These are phyloP conservation scores for Isichthys henryi DNA, from an alignment of 2,113 vertebrate genomes.

Conservation along the genomic window DNA sequence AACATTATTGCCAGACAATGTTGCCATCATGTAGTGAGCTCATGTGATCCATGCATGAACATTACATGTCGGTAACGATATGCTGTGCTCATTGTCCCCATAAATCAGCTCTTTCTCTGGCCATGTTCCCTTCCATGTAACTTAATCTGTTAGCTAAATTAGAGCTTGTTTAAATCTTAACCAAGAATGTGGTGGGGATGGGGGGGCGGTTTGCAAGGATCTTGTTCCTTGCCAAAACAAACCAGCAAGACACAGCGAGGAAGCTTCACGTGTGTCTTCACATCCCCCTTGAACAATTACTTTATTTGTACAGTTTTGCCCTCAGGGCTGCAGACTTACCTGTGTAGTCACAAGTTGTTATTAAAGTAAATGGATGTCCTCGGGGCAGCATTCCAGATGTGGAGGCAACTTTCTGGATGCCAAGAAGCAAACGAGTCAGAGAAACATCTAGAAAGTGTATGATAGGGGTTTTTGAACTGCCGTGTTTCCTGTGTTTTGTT, in stretches of 20 bases:
- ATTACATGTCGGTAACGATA: not conserved
- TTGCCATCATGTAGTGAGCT: not conserved
- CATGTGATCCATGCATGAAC: not conserved
- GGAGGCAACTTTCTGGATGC: not conserved
- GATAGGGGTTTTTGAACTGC: not conserved
- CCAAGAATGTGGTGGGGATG: not conserved
- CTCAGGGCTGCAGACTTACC: constrained; percentile 1
- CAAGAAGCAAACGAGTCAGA: not conserved
- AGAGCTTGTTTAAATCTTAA: not conserved
- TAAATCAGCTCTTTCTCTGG: not conserved
- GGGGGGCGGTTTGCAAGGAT: not conserved
- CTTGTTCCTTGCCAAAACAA: not conserved
- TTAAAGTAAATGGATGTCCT: not conserved
- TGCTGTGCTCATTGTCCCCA: not conserved
- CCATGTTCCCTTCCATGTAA: not conserved
- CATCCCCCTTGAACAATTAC: not conserved
- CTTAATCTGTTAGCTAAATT: constrained; percentile 8
- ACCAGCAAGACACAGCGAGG: not conserved
- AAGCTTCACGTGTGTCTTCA: not conserved
- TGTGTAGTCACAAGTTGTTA: constrained; percentile 11
- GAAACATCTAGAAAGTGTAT: not conserved
- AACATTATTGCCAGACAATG: not conserved
- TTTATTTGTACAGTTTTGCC: not conserved
- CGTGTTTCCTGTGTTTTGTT: not conserved
- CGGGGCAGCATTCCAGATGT: constrained; percentile 22